phyloP scores from a whole-genome alignment of 2,888 invertebrate species.

The Megastigmus dorsalis region DNA sequence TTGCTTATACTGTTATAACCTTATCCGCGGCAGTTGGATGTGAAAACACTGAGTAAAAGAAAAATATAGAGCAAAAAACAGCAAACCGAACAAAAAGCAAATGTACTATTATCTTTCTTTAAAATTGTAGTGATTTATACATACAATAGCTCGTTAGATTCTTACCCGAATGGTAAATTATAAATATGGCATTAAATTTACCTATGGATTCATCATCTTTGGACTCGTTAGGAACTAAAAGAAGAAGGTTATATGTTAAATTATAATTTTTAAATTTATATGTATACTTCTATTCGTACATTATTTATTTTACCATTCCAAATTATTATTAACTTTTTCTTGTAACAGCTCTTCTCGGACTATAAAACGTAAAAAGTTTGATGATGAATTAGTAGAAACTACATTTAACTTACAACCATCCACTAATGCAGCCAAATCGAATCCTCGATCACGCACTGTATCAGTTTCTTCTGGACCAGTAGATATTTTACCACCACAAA shows the following conservation, averaged over 20 bases:
- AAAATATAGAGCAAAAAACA: neutral
- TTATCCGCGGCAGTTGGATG: too few species aligned
- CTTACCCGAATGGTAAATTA: constrained; percentile 28
- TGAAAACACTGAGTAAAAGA: too few species aligned
- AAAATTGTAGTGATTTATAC: too few species aligned
- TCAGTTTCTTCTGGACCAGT: constrained; percentile 64
- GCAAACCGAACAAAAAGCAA: too few species aligned
- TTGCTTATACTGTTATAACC: too few species aligned
- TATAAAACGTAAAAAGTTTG: constrained; percentile 95
- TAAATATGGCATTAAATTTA: constrained; percentile 61
- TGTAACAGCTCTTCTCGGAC: constrained; percentile 88
- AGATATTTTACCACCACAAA: constrained; percentile 65
- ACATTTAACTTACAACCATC: constrained; percentile 72
- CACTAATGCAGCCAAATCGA: constrained; percentile 67
- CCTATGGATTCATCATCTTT: constrained; percentile 67
- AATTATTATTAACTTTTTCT: neutral
- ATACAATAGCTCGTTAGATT: too few species aligned
- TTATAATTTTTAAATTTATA: constrained; percentile 16
- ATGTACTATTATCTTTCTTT: too few species aligned
- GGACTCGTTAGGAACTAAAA: constrained; percentile 69
- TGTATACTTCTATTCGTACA: neutral
- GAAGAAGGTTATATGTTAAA: constrained; percentile 66
- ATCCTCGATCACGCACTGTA: constrained; percentile 68
- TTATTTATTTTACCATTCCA: too few species aligned
- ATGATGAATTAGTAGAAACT: constrained; percentile 94